phyloP scores from a whole-genome alignment of 2,888 invertebrate genomes.

The Ischnura elegans region DNA sequence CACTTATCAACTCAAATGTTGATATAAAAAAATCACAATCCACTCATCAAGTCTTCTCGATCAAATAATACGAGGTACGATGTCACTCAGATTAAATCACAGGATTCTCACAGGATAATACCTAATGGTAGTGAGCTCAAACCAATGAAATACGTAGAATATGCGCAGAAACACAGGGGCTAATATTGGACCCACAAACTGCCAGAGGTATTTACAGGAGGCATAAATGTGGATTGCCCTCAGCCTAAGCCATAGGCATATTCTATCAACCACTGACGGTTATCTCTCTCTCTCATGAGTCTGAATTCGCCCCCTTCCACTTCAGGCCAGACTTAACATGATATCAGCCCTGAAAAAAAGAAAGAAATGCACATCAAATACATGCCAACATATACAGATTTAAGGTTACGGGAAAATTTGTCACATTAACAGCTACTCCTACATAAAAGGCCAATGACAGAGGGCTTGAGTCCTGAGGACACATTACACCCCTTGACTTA shows the following conservation, averaged over 20 bases:
- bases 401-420: not conserved
- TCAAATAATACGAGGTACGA: constrained; percentile 47
- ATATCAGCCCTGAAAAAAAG: constrained; percentile 53
- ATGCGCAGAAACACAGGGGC: constrained; percentile 18
- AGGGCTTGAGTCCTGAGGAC: not conserved
- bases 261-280: not conserved
- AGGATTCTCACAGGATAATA: constrained; percentile 32
- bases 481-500: not conserved
- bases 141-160: constrained; percentile 27
- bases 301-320: not conserved
- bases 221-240: not conserved
- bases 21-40: not conserved
- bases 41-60: constrained; percentile 51
- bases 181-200: not conserved
- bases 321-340: constrained; percentile 55
- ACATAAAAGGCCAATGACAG: not conserved
- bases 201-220: not conserved
- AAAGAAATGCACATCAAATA: not conserved
- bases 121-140: constrained; percentile 11
- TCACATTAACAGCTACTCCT: not conserved
- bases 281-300: not conserved
- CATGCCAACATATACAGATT: not conserved
- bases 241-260: constrained; percentile 22
- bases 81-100: constrained; percentile 58
- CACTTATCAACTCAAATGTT: not conserved